These are phyloP conservation scores for Thymelicus lineola DNA, from an alignment of 2,888 invertebrate genomes.

Conservation along the genomic window DNA sequence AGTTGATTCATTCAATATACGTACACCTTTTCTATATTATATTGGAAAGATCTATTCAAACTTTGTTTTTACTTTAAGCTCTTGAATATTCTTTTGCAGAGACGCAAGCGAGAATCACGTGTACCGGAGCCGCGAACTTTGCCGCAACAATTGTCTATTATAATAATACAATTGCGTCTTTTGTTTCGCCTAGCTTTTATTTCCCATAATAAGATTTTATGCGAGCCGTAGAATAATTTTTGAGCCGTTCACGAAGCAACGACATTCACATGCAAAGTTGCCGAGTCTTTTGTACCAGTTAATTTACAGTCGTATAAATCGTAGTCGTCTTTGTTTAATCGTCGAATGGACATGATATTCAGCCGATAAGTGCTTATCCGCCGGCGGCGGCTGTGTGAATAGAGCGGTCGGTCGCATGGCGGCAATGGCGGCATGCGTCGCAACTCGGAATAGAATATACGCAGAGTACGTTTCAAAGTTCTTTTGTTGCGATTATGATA, in stretches of 20 bases:
- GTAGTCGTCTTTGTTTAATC: slow-evolving; percentile 44
- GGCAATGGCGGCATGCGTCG: slow-evolving; percentile 56
- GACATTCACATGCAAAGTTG: slow-evolving; percentile 36
- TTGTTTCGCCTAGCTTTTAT: slow-evolving; percentile 39
- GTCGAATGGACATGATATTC: slow-evolving; percentile 59
- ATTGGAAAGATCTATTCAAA: slow-evolving; percentile 29
- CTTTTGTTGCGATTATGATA: slow-evolving; percentile 84
- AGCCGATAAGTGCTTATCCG: slow-evolving; percentile 62
- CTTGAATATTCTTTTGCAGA: slow-evolving; percentile 35
- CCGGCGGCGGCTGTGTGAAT: slow-evolving; percentile 65
- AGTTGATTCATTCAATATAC: neutral
- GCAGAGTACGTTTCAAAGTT: slow-evolving; percentile 73
- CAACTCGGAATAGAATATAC: slow-evolving; percentile 67
- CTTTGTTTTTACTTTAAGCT: slow-evolving; percentile 23
- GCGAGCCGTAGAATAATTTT: slow-evolving; percentile 38
- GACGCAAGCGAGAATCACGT: slow-evolving; percentile 30
- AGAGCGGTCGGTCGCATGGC: slow-evolving; percentile 48
- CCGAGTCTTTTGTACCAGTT: slow-evolving; percentile 34
- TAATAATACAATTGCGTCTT: slow-evolving; percentile 36
- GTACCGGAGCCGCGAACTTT: slow-evolving; percentile 35
- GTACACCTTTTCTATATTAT: neutral
- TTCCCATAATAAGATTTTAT: slow-evolving; percentile 36
- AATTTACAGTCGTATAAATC: slow-evolving; percentile 45
- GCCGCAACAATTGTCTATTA: slow-evolving; percentile 37
- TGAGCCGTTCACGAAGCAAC: slow-evolving; percentile 35